Base-by-base conservation (phyloP, 2,113 vertebrate genomes). In the Calyptommatus sinebrachiatus region DNA sequence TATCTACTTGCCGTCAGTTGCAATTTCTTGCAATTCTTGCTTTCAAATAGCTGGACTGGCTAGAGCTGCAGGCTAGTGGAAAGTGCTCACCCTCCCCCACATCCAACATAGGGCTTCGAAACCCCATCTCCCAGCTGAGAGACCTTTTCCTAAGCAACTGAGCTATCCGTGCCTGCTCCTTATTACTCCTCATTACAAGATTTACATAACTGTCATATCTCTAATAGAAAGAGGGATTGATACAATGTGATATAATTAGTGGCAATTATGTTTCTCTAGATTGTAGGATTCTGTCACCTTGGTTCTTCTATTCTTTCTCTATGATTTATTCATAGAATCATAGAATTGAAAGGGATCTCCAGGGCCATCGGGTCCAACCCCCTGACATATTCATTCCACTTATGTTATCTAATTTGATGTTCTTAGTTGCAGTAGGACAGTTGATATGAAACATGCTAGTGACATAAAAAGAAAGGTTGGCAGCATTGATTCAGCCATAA, bases 121-220 rank as follows among this genome's bases (percentile, higher is more conserved):
- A n/a, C n/a, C n/a, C n/a, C n/a, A n/a, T n/a, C n/a, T n/a, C n/a
- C n/a, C n/a, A n/a, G n/a, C n/a, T n/a, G n/a, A n/a, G n/a, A n/a
- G n/a, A n/a, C n/a, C n/a, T n/a, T n/a, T n/a, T n/a, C n/a, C n/a
- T n/a, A n/a, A n/a, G n/a, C n/a, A n/a, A n/a, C n/a, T n/a, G n/a
- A n/a, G n/a, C n/a, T n/a, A n/a, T n/a, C n/a, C n/a, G n/a, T n/a
- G n/a, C n/a, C n/a, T n/a, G n/a, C n/a, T n/a, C n/a, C 0, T 1
- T 6, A 10, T 4, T 48, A 45, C 18, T 76, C 57, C 66, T 65
- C 41, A 5, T n/a, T 61, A 28, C 72, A 83, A 71, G 66, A 76
- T 82, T 82, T 82, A 73, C 46, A 35, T 77, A 65, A 63, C 71
- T 60, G 35, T 62, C 67, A 28, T 41, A 60, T 31, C 72, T n/a